Evolutionary conservation across 2,113 vertebrate species (phyloP).

Genomic region (Crypturellus undulatus): DNA sequence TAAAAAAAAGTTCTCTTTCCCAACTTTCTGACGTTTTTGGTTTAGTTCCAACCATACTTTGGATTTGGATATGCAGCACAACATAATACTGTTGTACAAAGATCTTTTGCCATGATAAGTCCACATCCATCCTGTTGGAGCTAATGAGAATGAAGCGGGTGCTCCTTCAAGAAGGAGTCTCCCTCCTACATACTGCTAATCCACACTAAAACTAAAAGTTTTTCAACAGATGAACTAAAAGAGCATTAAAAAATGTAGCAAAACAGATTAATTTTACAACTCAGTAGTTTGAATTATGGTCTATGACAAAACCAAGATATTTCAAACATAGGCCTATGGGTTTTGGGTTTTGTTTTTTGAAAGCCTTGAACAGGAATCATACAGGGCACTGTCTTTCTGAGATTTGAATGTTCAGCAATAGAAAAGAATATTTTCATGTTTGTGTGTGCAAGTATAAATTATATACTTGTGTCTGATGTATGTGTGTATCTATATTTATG

Average conservation of each 20-base stretch:
- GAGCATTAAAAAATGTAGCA: not conserved
- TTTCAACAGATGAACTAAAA: too few relatives aligned
- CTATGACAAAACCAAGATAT: conserved; percentile 52
- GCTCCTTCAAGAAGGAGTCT: conserved; percentile 14
- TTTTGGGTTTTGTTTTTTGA: not conserved
- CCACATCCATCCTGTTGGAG: not conserved
- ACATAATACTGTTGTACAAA: not conserved
- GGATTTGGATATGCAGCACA: not conserved
- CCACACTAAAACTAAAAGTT: not conserved
- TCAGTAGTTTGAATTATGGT: conserved; percentile 73
- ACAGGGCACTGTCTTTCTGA: not conserved
- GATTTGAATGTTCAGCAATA: not conserved
- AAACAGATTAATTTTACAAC: conserved; percentile 65
- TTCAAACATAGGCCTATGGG: conserved; percentile 50
- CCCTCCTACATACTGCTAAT: not conserved
- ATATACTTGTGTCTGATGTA: not conserved
- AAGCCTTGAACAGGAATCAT: not conserved
- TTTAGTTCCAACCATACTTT: not conserved
- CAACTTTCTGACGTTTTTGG: not conserved
- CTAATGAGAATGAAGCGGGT: not conserved
- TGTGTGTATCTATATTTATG: not conserved
- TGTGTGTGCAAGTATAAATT: not conserved
- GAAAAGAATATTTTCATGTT: not conserved
- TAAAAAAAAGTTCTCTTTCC: not conserved
- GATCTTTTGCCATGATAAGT: not conserved